Evolutionary conservation across 2,113 vertebrate genomes (phyloP), one percentile per base, ranked within the genome.

Genomic region (Struthidea cinerea): DNA sequence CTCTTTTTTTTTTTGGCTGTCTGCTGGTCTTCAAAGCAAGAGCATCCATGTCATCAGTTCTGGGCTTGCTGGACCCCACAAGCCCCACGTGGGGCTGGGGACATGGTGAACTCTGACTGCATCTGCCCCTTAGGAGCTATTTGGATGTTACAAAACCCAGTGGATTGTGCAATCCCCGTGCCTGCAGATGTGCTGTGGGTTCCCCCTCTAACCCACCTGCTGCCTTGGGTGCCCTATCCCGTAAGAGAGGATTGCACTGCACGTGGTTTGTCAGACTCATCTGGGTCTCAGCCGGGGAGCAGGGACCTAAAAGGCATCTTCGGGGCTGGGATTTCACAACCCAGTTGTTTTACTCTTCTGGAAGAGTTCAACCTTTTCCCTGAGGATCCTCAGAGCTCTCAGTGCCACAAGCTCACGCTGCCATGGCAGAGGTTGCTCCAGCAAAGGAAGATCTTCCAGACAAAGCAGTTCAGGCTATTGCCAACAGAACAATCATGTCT

Each of bases 171-270:
- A 95, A 75, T 21, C 59, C 41, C 84, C 13, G n/a, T 19, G 64
- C n/a, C 44, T 64, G 78, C 73, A 95, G 87, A 53, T 49, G 63
- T 42, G 59, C 71, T 4, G 4, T 12, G 56, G 68, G 78, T 55
- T 70, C 47, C 17, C 1, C 0, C 50, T 85, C 42, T n/a, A 60
- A 69, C 15, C 14, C 60, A 30, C 30, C 11, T 16, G 32, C 79
- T 73, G 0, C 18, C 79, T 49, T 6, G 35, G 35, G 20, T 53
- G n/a, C 35, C 44, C 41, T n/a, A 42, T 13, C 1, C 0, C 6
- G 5, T 2, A 12, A 16, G 79, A 13, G 14, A 52, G 8, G 13
- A 18, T 37, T 95, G 41, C 0, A 3, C 41, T 61, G 50, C 28
- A 26, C 1, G 0, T 42, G 49, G 23, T 20, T 92, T 57, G 32